These are phyloP conservation scores for Zaprionus bogoriensis DNA, from an alignment of 2,888 invertebrate genomes.

Conservation along the genomic window DNA sequence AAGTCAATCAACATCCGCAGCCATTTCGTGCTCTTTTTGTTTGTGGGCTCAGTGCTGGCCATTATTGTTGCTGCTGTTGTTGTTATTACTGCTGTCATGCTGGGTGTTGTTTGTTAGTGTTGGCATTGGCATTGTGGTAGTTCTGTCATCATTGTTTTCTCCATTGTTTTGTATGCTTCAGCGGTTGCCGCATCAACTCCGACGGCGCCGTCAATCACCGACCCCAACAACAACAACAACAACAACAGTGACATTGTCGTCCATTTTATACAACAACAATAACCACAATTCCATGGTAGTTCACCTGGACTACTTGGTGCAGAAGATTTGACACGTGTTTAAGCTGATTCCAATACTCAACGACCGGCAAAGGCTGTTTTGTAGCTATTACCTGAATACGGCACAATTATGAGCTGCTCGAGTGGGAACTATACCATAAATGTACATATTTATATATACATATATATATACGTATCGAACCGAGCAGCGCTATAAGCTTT, in stretches of 20 bases:
- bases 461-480: no score
- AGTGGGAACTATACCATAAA: no score
- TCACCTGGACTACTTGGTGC: slow-evolving; percentile 10
- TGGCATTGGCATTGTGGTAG: slow-evolving; percentile 33
- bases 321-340: slow-evolving; percentile 30
- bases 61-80: slow-evolving; percentile 7
- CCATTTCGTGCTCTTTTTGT: slow-evolving; percentile 37
- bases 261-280: background rate
- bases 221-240: slow-evolving; percentile 7
- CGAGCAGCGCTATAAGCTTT: no score
- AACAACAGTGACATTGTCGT: slow-evolving; percentile 6
- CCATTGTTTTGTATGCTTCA: slow-evolving; percentile 27
- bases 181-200: slow-evolving; percentile 24
- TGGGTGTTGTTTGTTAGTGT: slow-evolving; percentile 27
- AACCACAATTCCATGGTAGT: background rate
- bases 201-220: slow-evolving; percentile 45
- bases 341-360: slow-evolving; percentile 5
- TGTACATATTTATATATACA: no score
- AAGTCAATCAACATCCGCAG: slow-evolving; percentile 74
- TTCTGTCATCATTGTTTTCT: slow-evolving; percentile 45
- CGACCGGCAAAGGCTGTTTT: background rate
- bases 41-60: slow-evolving; percentile 5
- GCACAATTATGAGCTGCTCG: background rate
- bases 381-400: background rate
- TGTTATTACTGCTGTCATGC: slow-evolving; percentile 28